Evolutionary conservation across 2,113 vertebrate species (phyloP).

Genomic region (Ctenomys sociabilis): DNA sequence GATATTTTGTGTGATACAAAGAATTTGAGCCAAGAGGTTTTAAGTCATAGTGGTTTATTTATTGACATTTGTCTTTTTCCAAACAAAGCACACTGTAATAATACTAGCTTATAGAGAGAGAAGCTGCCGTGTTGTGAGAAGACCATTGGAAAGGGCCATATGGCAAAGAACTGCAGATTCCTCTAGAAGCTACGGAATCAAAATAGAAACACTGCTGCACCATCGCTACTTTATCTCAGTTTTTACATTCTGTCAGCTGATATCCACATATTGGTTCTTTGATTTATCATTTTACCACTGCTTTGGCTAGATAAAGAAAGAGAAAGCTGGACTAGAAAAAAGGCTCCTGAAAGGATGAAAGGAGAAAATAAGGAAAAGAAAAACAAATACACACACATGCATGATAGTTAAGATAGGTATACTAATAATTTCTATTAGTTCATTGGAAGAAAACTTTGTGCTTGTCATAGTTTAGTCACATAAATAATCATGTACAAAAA

Average conservation of each 20-base stretch:
- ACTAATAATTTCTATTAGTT: no score
- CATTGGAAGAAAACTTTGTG: no score
- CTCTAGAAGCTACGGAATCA: constrained; percentile 2
- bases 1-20: constrained; percentile 62
- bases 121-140: neutral
- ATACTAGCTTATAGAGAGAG: neutral
- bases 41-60: constrained; percentile 64
- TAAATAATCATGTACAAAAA: no score
- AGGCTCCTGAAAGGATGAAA: neutral
- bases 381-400: no score
- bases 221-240: neutral
- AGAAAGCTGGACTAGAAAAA: neutral
- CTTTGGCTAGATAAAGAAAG: constrained; percentile 13
- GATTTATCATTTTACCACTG: constrained; percentile 33
- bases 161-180: neutral
- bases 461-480: no score
- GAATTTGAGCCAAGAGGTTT: constrained; percentile 64
- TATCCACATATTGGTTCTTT: neutral
- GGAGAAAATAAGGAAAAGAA: no score
- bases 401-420: no score
- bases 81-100: constrained; percentile 51
- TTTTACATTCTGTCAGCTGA: constrained; percentile 5
- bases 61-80: constrained; percentile 51
- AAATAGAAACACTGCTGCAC: constrained; percentile 15
- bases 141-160: neutral